Conservation (phyloP, 2,113 vertebrate genomes). For the Guaruba guarouba region DNA sequence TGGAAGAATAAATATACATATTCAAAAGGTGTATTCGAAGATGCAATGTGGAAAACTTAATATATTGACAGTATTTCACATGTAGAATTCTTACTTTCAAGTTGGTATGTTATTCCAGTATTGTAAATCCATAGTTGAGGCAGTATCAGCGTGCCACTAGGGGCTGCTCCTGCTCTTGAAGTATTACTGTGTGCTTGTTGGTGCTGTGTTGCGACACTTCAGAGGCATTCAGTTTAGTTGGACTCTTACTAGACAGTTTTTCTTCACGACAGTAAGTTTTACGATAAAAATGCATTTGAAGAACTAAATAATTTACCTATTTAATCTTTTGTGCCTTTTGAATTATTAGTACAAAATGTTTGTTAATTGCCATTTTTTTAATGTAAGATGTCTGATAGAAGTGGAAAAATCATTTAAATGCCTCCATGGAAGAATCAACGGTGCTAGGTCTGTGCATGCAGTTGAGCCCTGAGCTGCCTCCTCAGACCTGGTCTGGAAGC, state of each 20-base stretch:
- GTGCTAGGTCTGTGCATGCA: not conserved
- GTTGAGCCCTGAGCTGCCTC: not conserved
- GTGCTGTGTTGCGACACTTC: accelerated
- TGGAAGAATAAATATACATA: not conserved
- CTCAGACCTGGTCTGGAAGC: not conserved
- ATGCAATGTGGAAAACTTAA: not conserved
- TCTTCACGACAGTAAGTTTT: not conserved
- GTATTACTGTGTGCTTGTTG: accelerated
- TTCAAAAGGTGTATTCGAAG: not conserved
- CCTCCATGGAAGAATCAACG: not conserved
- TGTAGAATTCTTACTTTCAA: not conserved
- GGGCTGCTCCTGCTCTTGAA: constrained; percentile 8
- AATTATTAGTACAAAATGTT: not conserved
- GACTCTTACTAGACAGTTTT: not conserved
- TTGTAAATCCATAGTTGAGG: accelerated
- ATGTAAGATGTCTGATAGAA: not conserved
- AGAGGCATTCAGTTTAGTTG: not conserved
- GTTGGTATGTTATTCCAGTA: no score
- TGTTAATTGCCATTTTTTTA: not conserved
- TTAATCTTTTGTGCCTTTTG: not conserved
- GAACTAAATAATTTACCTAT: not conserved
- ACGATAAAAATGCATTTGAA: not conserved
- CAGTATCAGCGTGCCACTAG: not conserved
- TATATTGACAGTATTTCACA: accelerated
- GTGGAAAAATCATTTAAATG: not conserved